Base-by-base conservation (phyloP, 1,140 invertebrate genomes). In the Oncopeltus fasciatus region DNA sequence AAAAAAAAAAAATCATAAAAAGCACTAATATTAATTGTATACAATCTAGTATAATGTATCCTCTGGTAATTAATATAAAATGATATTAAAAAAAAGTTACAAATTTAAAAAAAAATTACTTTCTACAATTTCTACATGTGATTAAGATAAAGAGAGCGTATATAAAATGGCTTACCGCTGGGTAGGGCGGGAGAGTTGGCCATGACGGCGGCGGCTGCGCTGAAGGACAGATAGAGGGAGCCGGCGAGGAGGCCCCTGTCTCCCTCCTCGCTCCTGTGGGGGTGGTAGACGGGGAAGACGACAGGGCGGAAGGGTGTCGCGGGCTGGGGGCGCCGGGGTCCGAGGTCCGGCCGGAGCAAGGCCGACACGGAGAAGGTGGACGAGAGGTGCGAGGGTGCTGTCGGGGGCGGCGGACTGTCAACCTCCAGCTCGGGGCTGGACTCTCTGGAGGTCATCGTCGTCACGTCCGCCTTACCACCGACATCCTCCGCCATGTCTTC, bases 361-460 rank as follows among this genome's bases (percentile, higher is more conserved):
- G 86, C 87, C 51, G 82, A 86, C 4, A 89, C 86, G 61, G 85
- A 88, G 70, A 89, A 89, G 5, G 85, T 88, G 74, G 83, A 81
- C 72, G 84, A 84, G 76, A 59, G 69, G 11, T 71, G 68, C 5
- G 62, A 79, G 21, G 79, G 78, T n/a, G n/a, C n/a, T n/a, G n/a
- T n/a, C 14, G 31, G 31, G 8, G 62, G 80, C 21, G 79, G 78
- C 0, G 82, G 82, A 5, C 81, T 84, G 69, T 85, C 83, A 1
- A 85, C 83, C 74, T 85, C 83, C 26, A 85, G 72, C 70, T 85
- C 83, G 2, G 82, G 82, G 0, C 83, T 84, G 11, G 80, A 80
- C 44, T 80, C 81, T 64, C 81, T 74, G 16, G 80, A 77, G 68
- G 64, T 77, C 78, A 64, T 78, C 73, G 66, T 83, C 77, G 47